Evolutionary conservation across 2,113 vertebrate genomes (phyloP).

Genomic region (Mionectes macconnelli): DNA sequence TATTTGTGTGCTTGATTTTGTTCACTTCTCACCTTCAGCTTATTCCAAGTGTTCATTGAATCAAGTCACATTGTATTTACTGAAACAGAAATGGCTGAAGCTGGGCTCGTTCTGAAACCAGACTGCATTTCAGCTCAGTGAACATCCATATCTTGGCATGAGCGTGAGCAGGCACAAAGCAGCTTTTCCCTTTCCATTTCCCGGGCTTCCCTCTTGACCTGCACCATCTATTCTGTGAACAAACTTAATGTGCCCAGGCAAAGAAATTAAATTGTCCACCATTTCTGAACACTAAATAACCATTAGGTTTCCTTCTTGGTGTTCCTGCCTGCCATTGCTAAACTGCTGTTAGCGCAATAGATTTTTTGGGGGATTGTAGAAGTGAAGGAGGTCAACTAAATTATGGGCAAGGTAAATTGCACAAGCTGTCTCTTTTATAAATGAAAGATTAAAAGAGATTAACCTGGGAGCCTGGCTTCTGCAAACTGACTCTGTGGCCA

Average conservation of each 20-base stretch:
- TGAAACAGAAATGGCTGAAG: not conserved
- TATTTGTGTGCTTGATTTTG: not conserved
- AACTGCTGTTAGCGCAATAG: not conserved
- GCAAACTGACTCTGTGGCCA: not conserved
- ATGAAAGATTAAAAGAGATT: not conserved
- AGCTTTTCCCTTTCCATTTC: not conserved
- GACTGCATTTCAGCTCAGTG: not conserved
- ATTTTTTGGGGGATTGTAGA: not conserved
- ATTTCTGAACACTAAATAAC: not conserved
- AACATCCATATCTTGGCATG: not conserved
- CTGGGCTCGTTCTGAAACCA: not conserved
- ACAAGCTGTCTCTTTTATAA: not conserved
- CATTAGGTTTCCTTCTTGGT: not conserved
- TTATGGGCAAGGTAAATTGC: not conserved
- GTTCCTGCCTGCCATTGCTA: not conserved
- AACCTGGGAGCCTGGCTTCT: not conserved
- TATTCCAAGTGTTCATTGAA: not conserved
- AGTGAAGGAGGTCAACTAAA: not conserved
- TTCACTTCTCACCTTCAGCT: not conserved
- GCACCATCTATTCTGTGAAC: not conserved
- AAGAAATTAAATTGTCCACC: not conserved
- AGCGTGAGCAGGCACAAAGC: not conserved
- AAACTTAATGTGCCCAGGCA: not conserved
- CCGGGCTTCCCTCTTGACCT: not conserved
- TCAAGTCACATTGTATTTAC: not conserved